Conservation (phyloP, 1,140 invertebrate genomes). For the Globodera ellingtonae region DNA sequence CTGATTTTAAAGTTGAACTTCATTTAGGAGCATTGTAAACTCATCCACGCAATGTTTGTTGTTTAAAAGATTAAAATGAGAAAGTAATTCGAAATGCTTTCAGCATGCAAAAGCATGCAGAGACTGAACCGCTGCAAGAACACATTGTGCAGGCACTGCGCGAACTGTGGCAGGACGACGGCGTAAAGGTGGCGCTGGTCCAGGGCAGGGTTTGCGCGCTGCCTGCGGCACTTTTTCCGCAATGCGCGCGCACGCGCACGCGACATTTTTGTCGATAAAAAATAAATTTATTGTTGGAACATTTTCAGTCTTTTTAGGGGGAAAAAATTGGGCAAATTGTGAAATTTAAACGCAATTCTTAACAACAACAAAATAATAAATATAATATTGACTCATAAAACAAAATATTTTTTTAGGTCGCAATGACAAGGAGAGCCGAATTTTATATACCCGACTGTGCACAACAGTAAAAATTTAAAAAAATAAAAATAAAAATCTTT, state of each 20-base stretch:
- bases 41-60: constrained; percentile 41
- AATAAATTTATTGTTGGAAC: too few species aligned
- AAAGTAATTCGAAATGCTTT: background rate
- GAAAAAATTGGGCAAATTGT: background rate
- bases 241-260: too few species aligned
- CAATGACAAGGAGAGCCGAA: constrained; percentile 31
- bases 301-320: background rate
- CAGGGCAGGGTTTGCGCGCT: background rate
- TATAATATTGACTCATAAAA: background rate
- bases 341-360: background rate
- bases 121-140: constrained; percentile 44
- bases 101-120: constrained; percentile 49
- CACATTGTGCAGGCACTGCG: constrained; percentile 47
- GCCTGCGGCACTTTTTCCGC: too few species aligned
- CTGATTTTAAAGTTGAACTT: too few species aligned
- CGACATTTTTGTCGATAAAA: too few species aligned
- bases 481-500: background rate
- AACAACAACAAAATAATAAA: background rate
- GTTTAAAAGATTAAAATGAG: background rate
- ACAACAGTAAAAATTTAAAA: constrained; percentile 38
- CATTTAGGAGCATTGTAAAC: constrained; percentile 45
- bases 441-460: constrained; percentile 57
- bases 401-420: constrained; percentile 35
- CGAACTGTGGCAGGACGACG: constrained; percentile 50
- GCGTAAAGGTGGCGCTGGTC: constrained; percentile 35